Percentiles rank a stretch among this genome's conserved stretches.
These are phyloP conservation scores for Chrysotoxum bicinctum DNA, from an alignment of 2,888 invertebrate genomes.

Conservation along the genomic window DNA sequence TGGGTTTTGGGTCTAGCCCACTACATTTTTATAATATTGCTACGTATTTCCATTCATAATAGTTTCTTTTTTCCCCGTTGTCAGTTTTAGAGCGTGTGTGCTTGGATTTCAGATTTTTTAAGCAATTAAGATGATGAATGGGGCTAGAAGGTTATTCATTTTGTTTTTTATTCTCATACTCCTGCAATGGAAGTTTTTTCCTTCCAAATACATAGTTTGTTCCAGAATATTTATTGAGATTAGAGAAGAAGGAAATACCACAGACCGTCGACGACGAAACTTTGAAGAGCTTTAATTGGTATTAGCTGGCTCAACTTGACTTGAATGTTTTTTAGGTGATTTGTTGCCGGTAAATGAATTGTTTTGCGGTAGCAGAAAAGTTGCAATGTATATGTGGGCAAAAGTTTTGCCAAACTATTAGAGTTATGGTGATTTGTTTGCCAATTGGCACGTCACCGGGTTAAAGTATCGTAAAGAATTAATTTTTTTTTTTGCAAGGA, in stretches of 20 bases:
- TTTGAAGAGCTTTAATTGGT: slow-evolving; percentile 8
- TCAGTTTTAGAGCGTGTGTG: slow-evolving; percentile 44
- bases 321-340: not conserved
- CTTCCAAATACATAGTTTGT: slow-evolving; percentile 48
- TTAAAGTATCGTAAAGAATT: not conserved
- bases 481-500: not conserved
- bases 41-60: not conserved
- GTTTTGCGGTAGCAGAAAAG: not conserved
- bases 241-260: not conserved
- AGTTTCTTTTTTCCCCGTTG: slow-evolving; percentile 9
- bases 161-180: not conserved
- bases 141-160: slow-evolving; percentile 35
- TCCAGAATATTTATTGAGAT: slow-evolving; percentile 44
- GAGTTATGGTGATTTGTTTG: slow-evolving; percentile 3
- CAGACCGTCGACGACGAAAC: not conserved
- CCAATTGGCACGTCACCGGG: slow-evolving; percentile 4
- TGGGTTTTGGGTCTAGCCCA: slow-evolving; percentile 21
- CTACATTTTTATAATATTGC: slow-evolving; percentile 22
- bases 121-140: slow-evolving; percentile 72
- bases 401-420: not conserved
- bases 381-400: not conserved
- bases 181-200: not conserved
- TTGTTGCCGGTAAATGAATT: not conserved
- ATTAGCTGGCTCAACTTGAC: not conserved
- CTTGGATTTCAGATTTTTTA: slow-evolving; percentile 49